These are phyloP conservation scores for Otus sunia DNA, from an alignment of 2,113 vertebrate species.

Conservation along the genomic window DNA sequence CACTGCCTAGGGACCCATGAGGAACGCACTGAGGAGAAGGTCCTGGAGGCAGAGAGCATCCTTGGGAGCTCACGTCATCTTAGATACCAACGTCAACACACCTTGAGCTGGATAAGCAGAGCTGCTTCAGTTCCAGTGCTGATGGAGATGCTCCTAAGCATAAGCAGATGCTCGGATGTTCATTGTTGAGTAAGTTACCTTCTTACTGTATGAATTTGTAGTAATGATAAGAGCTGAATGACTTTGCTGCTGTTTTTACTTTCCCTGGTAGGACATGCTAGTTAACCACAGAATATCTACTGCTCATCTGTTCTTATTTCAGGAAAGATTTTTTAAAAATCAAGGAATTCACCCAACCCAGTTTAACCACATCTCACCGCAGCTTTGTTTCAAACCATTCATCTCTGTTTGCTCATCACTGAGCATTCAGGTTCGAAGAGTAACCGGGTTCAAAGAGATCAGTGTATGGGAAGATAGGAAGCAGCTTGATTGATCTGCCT, in stretches of 20 bases:
- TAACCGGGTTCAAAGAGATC: too few relatives aligned
- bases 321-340: neutral
- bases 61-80: neutral
- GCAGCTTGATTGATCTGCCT: neutral
- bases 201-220: neutral
- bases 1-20: neutral
- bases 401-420: neutral
- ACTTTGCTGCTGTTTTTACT: neutral
- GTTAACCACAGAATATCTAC: neutral
- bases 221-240: neutral
- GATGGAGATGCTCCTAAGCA: neutral
- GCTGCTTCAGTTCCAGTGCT: neutral
- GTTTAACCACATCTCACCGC: neutral
- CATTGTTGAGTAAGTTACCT: neutral
- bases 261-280: neutral
- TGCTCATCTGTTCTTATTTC: neutral
- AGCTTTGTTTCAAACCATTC: neutral
- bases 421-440: neutral
- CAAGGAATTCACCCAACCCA: neutral
- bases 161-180: neutral
- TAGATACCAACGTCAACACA: neutral
- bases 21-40: fast-evolving
- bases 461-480: neutral
- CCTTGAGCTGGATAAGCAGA: neutral
- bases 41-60: neutral